Evolutionary conservation across 2,888 invertebrate genomes (phyloP).

Genomic region (Leucophora obtusa): DNA sequence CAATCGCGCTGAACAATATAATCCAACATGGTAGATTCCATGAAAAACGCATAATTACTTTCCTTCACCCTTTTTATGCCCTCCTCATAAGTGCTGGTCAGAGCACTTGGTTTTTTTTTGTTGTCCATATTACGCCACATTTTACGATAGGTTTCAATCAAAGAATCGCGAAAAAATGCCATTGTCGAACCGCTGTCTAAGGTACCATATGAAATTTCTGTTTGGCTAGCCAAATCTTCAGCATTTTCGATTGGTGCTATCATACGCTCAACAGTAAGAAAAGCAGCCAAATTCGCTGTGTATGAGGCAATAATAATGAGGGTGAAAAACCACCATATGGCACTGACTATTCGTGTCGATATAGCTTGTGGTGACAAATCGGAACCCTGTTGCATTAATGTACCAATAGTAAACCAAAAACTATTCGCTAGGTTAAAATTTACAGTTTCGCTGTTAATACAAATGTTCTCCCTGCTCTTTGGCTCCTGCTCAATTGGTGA

Average conservation of each 20-base stretch:
- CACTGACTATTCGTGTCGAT: constrained; percentile 91
- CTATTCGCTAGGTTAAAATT: constrained; percentile 86
- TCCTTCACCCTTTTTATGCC: constrained; percentile 91
- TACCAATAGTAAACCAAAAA: constrained; percentile 94
- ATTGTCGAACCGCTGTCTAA: constrained; percentile 96
- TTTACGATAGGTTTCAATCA: constrained; percentile 91
- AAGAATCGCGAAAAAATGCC: constrained; percentile 96
- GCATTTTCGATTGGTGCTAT: constrained; percentile 97
- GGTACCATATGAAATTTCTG: constrained; percentile 95
- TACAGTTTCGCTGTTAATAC: constrained; percentile 43
- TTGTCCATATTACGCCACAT: constrained; percentile 98
- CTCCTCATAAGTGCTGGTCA: constrained; percentile 91
- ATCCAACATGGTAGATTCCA: constrained; percentile 99
- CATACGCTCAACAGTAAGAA: constrained; percentile 97
- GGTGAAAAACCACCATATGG: constrained; percentile 99
- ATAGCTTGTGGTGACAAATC: constrained; percentile 85
- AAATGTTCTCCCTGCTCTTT: constrained; percentile 79
- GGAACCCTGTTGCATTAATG: constrained; percentile 91
- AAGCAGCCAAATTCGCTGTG: constrained; percentile 96
- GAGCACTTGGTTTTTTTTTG: constrained; percentile 83
- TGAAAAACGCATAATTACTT: constrained; percentile 97
- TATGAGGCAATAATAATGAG: constrained; percentile 98
- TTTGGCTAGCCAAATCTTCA: constrained; percentile 96
- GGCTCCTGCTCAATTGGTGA: constrained; percentile 89
- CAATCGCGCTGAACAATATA: constrained; percentile 97